Percentiles rank a stretch among this genome's conserved stretches.
Evolutionary conservation across 2,888 invertebrate genomes (phyloP).

Genomic region (Steinernema carpocapsae): DNA sequence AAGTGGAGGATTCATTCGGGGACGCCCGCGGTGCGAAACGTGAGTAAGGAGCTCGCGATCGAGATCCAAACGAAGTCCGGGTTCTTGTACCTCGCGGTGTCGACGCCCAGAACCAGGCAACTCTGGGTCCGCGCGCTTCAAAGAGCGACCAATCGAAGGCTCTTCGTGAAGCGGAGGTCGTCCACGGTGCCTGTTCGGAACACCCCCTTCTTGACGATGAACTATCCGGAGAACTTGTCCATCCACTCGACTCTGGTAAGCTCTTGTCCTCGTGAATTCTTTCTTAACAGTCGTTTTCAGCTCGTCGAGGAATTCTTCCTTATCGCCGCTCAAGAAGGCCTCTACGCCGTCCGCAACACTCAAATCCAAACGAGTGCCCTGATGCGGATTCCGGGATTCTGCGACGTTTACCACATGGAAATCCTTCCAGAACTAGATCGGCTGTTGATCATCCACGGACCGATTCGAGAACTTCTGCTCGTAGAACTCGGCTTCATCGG

Average conservation of each 20-base stretch:
- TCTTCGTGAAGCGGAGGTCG: constrained; percentile 43
- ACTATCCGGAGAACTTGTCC: neutral
- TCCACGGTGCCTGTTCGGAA: constrained; percentile 27
- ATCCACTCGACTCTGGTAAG: neutral
- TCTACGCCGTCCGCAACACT: constrained; percentile 40
- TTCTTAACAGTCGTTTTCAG: constrained; percentile 37
- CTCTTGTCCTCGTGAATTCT: neutral
- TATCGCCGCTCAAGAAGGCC: constrained; percentile 59
- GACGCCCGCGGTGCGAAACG: constrained; percentile 29
- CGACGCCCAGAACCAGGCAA: constrained; percentile 48
- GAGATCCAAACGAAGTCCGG: constrained; percentile 48
- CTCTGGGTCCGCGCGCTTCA: constrained; percentile 54
- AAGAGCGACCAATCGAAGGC: constrained; percentile 44
- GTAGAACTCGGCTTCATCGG: constrained; percentile 1
- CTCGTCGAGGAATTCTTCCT: constrained; percentile 55
- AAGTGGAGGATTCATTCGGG: constrained; percentile 52
- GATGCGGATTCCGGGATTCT: neutral
- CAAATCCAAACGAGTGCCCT: neutral
- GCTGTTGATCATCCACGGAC: neutral
- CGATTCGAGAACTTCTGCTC: constrained; percentile 9
- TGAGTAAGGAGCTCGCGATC: constrained; percentile 55
- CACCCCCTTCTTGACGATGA: neutral
- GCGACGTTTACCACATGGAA: constrained; percentile 7
- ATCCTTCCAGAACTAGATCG: constrained; percentile 6
- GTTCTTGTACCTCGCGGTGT: constrained; percentile 41